Percentiles rank a stretch among this genome's conserved stretches.
Conservation (phyloP, 1,140 invertebrate genomes). For the Pantala flavescens region DNA sequence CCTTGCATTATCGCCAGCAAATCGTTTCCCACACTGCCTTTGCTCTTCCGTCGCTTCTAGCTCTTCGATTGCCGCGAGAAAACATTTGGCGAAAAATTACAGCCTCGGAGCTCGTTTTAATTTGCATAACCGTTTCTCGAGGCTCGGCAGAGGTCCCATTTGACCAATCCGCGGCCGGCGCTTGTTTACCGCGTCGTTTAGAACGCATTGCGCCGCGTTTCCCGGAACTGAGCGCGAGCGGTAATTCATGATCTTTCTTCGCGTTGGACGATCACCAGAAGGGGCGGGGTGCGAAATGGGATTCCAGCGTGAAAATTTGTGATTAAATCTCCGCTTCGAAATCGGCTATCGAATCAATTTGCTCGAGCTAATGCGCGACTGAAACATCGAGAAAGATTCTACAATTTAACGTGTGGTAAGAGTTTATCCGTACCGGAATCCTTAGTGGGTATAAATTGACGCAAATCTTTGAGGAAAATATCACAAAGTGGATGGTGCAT, state of each 20-base stretch:
- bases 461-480: too few relatives aligned
- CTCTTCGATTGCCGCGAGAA: neutral
- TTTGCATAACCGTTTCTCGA: neutral
- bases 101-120: neutral
- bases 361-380: too few relatives aligned
- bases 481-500: too few relatives aligned
- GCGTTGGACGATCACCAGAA: too few relatives aligned
- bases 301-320: too few relatives aligned
- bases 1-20: neutral
- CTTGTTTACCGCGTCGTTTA: constrained; percentile 3
- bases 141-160: neutral
- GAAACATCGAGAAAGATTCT: too few relatives aligned
- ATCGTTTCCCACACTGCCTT: neutral
- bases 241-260: neutral
- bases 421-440: too few relatives aligned
- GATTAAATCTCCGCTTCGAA: too few relatives aligned
- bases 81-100: neutral
- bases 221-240: neutral
- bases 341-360: too few relatives aligned
- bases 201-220: neutral
- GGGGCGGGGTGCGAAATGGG: too few relatives aligned
- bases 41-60: neutral
- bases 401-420: too few relatives aligned
- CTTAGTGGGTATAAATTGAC: too few relatives aligned
- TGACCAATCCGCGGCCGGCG: neutral